A percentile compares a stretch with the other conserved stretches of the same genome.
Conservation (phyloP, 1,140 invertebrate species). For the Copidosoma floridanum region DNA sequence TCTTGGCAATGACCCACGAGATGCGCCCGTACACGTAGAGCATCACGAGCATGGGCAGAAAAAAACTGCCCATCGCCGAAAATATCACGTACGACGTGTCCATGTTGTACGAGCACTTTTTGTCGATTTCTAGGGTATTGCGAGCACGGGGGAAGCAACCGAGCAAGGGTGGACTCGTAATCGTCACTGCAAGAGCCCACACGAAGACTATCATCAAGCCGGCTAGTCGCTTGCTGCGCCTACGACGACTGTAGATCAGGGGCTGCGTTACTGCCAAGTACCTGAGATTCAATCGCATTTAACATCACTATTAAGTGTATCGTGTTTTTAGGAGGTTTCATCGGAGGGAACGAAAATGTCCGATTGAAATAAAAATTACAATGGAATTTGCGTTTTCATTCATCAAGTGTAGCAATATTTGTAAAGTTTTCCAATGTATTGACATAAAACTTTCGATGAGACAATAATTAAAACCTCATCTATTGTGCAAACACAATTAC, state of each 20-base stretch:
- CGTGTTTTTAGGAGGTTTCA: too few relatives aligned
- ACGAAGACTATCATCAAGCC: conserved; percentile 78
- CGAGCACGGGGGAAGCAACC: conserved; percentile 61
- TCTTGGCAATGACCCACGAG: conserved; percentile 77
- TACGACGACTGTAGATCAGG: conserved; percentile 74
- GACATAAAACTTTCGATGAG: too few relatives aligned
- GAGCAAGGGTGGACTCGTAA: conserved; percentile 81
- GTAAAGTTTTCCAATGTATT: too few relatives aligned
- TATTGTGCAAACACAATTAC: too few relatives aligned
- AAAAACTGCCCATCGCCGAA: conserved; percentile 90
- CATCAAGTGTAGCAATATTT: too few relatives aligned
- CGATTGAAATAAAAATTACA: too few relatives aligned
- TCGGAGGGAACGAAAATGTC: too few relatives aligned
- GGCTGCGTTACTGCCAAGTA: conserved; percentile 86
- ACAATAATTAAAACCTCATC: too few relatives aligned
- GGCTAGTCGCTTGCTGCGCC: conserved; percentile 75
- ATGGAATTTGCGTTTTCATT: too few relatives aligned
- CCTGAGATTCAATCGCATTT: conserved; percentile 46
- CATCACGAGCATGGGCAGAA: conserved; percentile 89
- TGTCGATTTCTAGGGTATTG: conserved; percentile 34
- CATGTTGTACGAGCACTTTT: conserved; percentile 71
- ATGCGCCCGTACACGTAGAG: conserved; percentile 87
- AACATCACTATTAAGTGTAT: background rate
- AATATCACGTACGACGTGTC: conserved; percentile 87
- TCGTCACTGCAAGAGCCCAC: conserved; percentile 77